phyloP scores from a whole-genome alignment of 1,140 invertebrate genomes.

The Acromyrmex heyeri region DNA sequence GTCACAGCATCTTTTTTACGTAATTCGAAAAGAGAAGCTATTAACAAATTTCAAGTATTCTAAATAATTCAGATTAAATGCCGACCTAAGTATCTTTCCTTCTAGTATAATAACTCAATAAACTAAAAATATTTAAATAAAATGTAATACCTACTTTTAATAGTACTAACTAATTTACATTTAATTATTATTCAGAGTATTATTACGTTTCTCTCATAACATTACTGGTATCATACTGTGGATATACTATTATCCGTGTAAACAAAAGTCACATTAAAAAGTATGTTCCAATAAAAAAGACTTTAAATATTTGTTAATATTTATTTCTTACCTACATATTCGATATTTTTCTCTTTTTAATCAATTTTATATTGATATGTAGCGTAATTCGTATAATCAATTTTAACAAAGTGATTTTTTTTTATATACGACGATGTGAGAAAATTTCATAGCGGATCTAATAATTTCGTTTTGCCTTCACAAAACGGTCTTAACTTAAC shows the following conservation, averaged over 20 bases:
- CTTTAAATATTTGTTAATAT: not conserved
- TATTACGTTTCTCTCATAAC: not conserved
- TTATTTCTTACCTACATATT: not conserved
- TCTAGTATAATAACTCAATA: not conserved
- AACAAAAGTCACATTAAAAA: not conserved
- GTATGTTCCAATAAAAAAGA: not conserved
- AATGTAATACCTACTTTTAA: too few relatives aligned
- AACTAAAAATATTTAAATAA: too few relatives aligned
- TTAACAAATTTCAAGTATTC: not conserved
- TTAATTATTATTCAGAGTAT: not conserved
- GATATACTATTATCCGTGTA: not conserved
- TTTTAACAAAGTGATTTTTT: not conserved
- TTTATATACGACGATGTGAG: not conserved
- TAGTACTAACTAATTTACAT: too few relatives aligned
- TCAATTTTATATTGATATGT: not conserved
- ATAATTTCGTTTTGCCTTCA: constrained; percentile 59
- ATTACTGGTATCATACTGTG: not conserved
- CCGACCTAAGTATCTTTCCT: not conserved
- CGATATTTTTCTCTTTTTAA: not conserved
- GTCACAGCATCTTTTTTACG: not conserved
- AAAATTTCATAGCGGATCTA: constrained; percentile 47
- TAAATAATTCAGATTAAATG: not conserved
- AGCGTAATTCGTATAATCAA: not conserved
- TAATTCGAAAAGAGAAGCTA: not conserved
- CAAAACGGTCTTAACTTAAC: constrained; percentile 8